Evolutionary conservation across 2,113 vertebrate genomes (phyloP), one percentile per base, ranked within the genome.

Genomic region (Drymodes brunneopygia): DNA sequence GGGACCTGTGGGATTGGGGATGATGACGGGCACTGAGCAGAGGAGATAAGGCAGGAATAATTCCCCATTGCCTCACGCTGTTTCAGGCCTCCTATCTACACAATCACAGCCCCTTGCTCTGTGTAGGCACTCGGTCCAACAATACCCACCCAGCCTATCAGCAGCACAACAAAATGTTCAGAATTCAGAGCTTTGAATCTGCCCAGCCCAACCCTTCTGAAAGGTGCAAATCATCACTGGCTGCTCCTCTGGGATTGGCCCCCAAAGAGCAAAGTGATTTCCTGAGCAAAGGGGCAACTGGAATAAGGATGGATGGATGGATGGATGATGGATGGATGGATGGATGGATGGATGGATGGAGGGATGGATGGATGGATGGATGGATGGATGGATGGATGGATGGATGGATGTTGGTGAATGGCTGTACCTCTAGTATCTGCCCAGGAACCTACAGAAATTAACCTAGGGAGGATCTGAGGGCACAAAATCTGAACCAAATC

Each of bases 71-170:
- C 88, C 53, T 94, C 92, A 83, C 77, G 61, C 81, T 73, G 86
- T 81, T 97, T 65, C 84, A 67, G 86, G 77, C 88, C 85, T 79
- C 60, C 94, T 97, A 96, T 97, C 97, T 65, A 97, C 98, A 98
- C 53, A 60, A 96, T 96, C 95, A 5, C 86, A 95, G 93, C 91
- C 97, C 96, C 95, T 51, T 7, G 47, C 42, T 25, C 61, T 22
- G 60, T 92, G 97, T 71, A 70, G 2, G 1, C 40, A 3, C 58
- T n/a, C 29, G 7, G 4, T 47, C 95, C 93, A 92, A 97, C 96
- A 94, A 94, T n/a, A 7, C 33, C 56, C 22, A 1, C 2, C 22
- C 60, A 23, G 94, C 7, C 0, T 89, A 74, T 93, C 89, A 58
- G 80, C 85, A 28, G 65, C 83, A 50, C 54, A 4, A 23, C 66